phyloP scores from a whole-genome alignment of 1,140 invertebrate species.

The Phthorimaea operculella region DNA sequence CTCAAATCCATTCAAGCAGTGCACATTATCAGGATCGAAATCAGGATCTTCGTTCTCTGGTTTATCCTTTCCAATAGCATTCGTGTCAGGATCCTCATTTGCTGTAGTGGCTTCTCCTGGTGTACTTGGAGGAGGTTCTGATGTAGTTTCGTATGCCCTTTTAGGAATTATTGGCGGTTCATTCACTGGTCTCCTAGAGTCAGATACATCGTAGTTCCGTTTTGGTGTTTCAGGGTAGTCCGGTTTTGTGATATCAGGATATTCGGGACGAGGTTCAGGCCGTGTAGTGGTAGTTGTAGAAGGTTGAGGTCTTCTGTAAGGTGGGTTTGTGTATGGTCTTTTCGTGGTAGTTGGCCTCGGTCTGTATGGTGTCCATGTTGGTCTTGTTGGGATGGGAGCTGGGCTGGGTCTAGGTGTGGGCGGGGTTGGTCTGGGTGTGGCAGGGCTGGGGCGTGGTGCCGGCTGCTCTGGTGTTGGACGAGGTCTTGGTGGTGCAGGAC shows the following conservation, averaged over 20 bases:
- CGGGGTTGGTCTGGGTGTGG: constrained; percentile 22
- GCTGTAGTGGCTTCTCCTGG: constrained; percentile 18
- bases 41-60: constrained; percentile 19
- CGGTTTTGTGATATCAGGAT: too few species aligned
- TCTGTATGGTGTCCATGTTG: constrained; percentile 7
- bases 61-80: constrained; percentile 35
- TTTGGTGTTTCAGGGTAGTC: too few species aligned
- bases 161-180: too few species aligned
- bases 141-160: background rate
- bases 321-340: constrained; percentile 7
- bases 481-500: constrained; percentile 18
- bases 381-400: constrained; percentile 4
- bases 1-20: constrained; percentile 51
- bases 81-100: constrained; percentile 35
- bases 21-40: constrained; percentile 35
- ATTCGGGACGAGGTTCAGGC: constrained; percentile 3
- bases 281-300: constrained; percentile 8
- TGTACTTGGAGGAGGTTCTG: constrained; percentile 9
- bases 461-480: background rate
- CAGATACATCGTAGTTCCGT: too few species aligned
- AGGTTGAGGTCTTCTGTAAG: constrained; percentile 11
- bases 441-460: constrained; percentile 15
- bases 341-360: constrained; percentile 11
- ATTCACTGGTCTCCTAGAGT: too few species aligned
- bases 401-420: constrained; percentile 21